Percentiles rank a stretch among this genome's conserved stretches.
Conservation (phyloP, 2,888 invertebrate species). For the Scaptomyza parva region DNA sequence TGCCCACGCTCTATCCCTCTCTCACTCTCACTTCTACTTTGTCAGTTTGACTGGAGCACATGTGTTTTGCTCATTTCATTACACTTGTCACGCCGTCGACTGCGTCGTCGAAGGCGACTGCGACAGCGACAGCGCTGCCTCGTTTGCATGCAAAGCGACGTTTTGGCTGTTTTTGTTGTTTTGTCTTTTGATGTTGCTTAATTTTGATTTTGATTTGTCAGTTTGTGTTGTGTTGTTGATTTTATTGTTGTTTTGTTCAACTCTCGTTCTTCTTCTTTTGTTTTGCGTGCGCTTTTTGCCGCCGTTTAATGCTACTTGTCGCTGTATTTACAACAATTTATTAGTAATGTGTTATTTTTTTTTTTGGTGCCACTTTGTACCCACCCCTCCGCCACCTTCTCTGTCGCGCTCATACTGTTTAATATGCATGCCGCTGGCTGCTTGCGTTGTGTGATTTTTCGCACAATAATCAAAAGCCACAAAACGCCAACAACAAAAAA, state of each 20-base stretch:
- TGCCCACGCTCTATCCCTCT: slow-evolving; percentile 11
- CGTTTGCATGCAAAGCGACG: slow-evolving; percentile 64
- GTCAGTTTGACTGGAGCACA: slow-evolving; percentile 9
- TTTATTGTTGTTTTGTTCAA: slow-evolving; percentile 18
- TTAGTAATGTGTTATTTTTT: slow-evolving; percentile 62
- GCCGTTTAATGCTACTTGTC: slow-evolving; percentile 56
- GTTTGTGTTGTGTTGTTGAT: slow-evolving; percentile 33
- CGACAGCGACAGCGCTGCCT: slow-evolving; percentile 40
- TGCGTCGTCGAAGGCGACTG: slow-evolving; percentile 20
- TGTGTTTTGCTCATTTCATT: slow-evolving; percentile 58
- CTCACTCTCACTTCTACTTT: background rate
- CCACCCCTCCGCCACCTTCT: too few relatives aligned
- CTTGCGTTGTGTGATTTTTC: slow-evolving; percentile 74
- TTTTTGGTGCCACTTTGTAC: background rate
- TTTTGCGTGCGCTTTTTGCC: slow-evolving; percentile 48
- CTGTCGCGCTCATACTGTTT: slow-evolving; percentile 34
- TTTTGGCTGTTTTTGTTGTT: slow-evolving; percentile 23
- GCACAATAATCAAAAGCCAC: slow-evolving; percentile 73
- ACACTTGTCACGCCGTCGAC: slow-evolving; percentile 70
- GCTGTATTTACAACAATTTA: slow-evolving; percentile 74
- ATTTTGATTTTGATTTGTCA: slow-evolving; percentile 64
- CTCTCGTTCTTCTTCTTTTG: slow-evolving; percentile 19
- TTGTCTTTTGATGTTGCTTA: slow-evolving; percentile 32
- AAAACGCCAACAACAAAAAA: slow-evolving; percentile 32
- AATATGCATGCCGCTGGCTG: slow-evolving; percentile 70